Percentiles rank a stretch among this genome's conserved stretches.
phyloP scores from a whole-genome alignment of 1,140 invertebrate species.

The Drosophila pruinosa region DNA sequence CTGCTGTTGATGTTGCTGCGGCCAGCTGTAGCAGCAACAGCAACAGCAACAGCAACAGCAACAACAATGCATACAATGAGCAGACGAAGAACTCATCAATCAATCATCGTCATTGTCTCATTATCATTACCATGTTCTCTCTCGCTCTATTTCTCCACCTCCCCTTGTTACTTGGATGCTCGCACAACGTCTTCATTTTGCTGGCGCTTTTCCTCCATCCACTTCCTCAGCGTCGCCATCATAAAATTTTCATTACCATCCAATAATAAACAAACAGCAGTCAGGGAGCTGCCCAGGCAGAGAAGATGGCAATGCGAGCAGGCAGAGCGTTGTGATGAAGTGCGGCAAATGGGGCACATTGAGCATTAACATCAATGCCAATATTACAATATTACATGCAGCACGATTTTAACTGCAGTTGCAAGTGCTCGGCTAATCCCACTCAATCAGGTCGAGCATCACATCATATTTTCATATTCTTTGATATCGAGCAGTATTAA shows the following conservation, averaged over 20 bases:
- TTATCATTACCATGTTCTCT: constrained; percentile 50
- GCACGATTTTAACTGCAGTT: neutral
- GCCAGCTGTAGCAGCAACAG: neutral
- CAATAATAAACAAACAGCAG: constrained; percentile 58
- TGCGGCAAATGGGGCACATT: neutral
- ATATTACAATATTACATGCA: neutral
- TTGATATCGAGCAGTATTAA: too few relatives aligned
- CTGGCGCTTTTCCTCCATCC: neutral
- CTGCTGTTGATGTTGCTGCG: constrained; percentile 8
- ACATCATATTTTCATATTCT: neutral
- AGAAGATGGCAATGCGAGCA: neutral
- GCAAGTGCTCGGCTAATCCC: neutral
- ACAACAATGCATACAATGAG: constrained; percentile 20
- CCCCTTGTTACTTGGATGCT: neutral
- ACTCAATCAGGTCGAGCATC: neutral
- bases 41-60: constrained; percentile 12
- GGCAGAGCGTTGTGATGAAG: neutral
- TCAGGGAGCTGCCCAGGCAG: neutral
- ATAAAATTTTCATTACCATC: constrained; percentile 69
- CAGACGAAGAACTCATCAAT: constrained; percentile 64
- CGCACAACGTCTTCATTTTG: constrained; percentile 1
- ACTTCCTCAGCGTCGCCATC: constrained; percentile 38
- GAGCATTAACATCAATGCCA: neutral
- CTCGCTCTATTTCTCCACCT: neutral
- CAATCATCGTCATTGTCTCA: constrained; percentile 71